Evolutionary conservation across 2,888 invertebrate species (phyloP).

Genomic region (Anoplius nigerrimus): DNA sequence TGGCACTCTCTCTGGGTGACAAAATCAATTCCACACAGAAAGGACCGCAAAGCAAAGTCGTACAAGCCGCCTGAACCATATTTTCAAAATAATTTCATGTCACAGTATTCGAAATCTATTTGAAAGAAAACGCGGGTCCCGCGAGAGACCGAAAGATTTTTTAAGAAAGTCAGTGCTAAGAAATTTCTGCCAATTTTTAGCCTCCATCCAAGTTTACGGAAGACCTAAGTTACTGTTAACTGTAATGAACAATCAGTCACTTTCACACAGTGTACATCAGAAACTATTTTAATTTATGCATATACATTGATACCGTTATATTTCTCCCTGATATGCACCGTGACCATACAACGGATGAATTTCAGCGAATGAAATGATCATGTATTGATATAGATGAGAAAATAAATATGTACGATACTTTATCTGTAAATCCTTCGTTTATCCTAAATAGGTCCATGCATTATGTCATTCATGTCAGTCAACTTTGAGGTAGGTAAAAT

Average conservation of each 20-base stretch:
- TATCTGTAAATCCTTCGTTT: slow-evolving; percentile 16
- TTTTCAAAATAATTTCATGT: slow-evolving; percentile 8
- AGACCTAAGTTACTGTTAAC: slow-evolving; percentile 7
- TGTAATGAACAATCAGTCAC: background rate
- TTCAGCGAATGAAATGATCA: slow-evolving; percentile 14
- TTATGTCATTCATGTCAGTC: background rate
- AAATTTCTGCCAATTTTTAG: slow-evolving; percentile 8
- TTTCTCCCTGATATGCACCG: slow-evolving; percentile 11
- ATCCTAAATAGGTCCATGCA: background rate
- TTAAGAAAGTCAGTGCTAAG: slow-evolving; percentile 5
- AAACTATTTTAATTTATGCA: slow-evolving; percentile 27
- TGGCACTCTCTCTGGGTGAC: slow-evolving; percentile 98
- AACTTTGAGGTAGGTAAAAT: slow-evolving; percentile 4
- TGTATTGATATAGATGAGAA: slow-evolving; percentile 30
- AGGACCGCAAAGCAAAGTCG: slow-evolving; percentile 73
- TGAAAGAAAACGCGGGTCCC: background rate
- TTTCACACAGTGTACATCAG: slow-evolving; percentile 26
- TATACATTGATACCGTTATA: slow-evolving; percentile 22
- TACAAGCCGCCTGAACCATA: slow-evolving; percentile 67
- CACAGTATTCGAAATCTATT: slow-evolving; percentile 36
- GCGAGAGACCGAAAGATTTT: background rate
- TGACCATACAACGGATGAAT: slow-evolving; percentile 8
- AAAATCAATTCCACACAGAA: slow-evolving; percentile 97
- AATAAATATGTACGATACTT: slow-evolving; percentile 39
- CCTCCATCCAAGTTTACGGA: background rate